These are phyloP conservation scores for Champsocephalus gunnari DNA, from an alignment of 2,797 vertebrate genomes.

Conservation along the genomic window DNA sequence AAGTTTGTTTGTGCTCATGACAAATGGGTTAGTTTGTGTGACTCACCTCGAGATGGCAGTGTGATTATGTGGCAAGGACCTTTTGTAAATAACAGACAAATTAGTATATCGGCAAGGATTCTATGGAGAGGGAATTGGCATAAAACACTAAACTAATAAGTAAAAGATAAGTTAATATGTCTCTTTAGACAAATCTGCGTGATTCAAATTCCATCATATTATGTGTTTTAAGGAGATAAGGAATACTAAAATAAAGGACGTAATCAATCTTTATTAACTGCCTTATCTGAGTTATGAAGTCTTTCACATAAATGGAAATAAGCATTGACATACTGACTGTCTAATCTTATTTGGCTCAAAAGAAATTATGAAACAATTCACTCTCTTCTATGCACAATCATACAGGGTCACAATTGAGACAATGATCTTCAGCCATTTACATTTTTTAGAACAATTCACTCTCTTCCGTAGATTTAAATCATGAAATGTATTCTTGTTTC, in stretches of 20 bases:
- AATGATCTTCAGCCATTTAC: too few species aligned
- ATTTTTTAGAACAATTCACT: neutral
- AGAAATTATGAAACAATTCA: neutral
- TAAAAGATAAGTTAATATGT: neutral
- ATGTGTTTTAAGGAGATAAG: too few species aligned
- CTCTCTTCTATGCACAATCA: too few species aligned
- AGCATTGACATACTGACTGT: too few species aligned
- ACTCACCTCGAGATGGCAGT: slow-evolving; percentile 3
- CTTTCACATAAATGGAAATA: too few species aligned
- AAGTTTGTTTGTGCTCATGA: slow-evolving; percentile 71
- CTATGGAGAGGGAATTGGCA: neutral
- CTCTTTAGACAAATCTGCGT: neutral
- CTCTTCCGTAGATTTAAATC: neutral
- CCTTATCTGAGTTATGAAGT: too few species aligned
- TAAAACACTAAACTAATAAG: neutral
- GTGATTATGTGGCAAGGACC: neutral
- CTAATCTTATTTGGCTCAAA: too few species aligned
- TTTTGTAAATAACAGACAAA: neutral
- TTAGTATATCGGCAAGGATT: neutral
- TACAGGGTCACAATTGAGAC: too few species aligned
- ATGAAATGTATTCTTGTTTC: neutral
- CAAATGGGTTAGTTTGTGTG: neutral
- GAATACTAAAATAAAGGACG: too few species aligned
- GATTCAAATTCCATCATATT: neutral
- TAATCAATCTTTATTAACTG: too few species aligned